A percentile compares a stretch with the other conserved stretches of the same genome.
Evolutionary conservation across 2,797 vertebrate species (phyloP).

Genomic region (Chaunax sp.): DNA sequence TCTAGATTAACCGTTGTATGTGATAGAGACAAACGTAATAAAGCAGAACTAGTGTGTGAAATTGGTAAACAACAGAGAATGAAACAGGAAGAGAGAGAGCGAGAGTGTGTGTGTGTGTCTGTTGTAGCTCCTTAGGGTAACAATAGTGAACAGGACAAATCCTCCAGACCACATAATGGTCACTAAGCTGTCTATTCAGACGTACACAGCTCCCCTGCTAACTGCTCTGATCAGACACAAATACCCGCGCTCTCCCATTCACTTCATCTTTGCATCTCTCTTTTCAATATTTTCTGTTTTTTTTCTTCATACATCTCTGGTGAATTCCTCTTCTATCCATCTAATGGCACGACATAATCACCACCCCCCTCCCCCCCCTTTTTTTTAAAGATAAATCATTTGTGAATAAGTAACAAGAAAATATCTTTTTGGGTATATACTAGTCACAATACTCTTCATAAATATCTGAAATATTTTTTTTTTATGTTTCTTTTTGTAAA

Average conservation of each 20-base stretch:
- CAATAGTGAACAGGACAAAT: slow-evolving; percentile 76
- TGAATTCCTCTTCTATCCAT: not conserved
- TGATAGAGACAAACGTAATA: slow-evolving; percentile 1
- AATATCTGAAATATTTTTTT: no score
- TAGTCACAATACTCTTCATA: no score
- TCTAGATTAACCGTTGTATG: not conserved
- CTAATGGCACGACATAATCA: no score
- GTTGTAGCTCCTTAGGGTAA: slow-evolving; percentile 76
- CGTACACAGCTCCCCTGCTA: slow-evolving; percentile 83
- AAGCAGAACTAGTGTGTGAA: slow-evolving; percentile 3
- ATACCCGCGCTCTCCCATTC: slow-evolving; percentile 73
- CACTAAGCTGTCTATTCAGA: slow-evolving; percentile 92
- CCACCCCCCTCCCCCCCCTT: no score
- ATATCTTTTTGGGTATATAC: not conserved
- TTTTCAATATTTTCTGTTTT: not conserved
- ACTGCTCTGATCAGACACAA: slow-evolving; percentile 84
- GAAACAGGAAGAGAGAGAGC: not conserved
- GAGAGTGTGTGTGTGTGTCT: slow-evolving; percentile 26
- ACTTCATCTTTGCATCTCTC: not conserved
- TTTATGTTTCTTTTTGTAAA: no score
- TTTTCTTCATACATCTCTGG: slow-evolving; percentile 20
- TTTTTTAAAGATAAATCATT: not conserved
- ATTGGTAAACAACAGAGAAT: not conserved
- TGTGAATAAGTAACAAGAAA: not conserved
- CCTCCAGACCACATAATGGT: slow-evolving; percentile 85